Conservation (phyloP, 64 coral and sea anemone species). For the Montipora efflorescens region DNA sequence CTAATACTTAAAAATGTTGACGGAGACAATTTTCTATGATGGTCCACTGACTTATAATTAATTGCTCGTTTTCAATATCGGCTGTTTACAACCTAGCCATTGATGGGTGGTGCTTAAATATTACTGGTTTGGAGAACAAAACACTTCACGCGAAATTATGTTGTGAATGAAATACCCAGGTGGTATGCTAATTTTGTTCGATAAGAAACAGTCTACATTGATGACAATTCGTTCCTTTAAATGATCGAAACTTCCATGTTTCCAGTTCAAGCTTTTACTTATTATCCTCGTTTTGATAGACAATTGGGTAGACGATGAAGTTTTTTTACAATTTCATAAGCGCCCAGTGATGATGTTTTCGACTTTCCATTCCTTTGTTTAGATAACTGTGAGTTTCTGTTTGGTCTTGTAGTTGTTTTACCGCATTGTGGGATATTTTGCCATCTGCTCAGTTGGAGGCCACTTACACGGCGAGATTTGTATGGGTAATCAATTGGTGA, state of each 20-base stretch:
- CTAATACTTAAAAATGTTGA: not conserved
- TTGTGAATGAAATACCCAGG: not conserved
- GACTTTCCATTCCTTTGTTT: not conserved
- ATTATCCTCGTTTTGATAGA: too few species aligned
- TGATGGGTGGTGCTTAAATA: not conserved
- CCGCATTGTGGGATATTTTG: not conserved
- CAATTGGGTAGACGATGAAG: too few species aligned
- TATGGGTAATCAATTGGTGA: too few species aligned
- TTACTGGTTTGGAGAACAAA: not conserved
- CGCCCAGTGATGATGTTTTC: not conserved
- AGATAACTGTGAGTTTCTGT: not conserved
- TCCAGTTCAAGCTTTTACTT: too few species aligned
- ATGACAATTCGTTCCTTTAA: not conserved
- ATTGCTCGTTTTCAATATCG: not conserved
- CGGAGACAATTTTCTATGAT: not conserved
- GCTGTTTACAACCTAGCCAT: not conserved
- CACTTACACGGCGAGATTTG: not conserved
- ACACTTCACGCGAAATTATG: not conserved
- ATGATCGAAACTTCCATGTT: not conserved
- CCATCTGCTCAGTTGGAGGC: not conserved
- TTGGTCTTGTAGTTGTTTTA: not conserved
- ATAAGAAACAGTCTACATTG: not conserved
- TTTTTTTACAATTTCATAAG: too few species aligned
- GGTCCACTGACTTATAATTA: not conserved
- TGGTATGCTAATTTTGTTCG: slow-evolving; percentile 5